Percentiles rank a stretch among this genome's conserved stretches.
Evolutionary conservation across 2,113 vertebrate species (phyloP).

Genomic region (Pollimyrus isidori): DNA sequence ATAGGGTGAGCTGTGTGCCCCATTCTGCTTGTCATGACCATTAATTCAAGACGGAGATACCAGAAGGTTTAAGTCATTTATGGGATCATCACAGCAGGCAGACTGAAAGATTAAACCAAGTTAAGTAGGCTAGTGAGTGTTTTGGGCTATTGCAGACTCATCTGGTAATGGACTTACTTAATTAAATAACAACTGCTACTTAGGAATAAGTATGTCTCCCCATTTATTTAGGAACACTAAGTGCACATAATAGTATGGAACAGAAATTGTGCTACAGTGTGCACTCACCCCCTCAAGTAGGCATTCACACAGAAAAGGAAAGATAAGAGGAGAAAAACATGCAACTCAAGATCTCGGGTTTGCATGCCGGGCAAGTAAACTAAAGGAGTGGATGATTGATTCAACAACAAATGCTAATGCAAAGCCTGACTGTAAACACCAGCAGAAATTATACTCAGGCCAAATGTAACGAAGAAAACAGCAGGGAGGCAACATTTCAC

Average conservation of each 20-base stretch:
- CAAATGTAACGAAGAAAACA: not conserved
- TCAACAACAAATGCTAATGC: not conserved
- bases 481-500: not conserved
- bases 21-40: not conserved
- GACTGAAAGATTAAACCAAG: not conserved
- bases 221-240: not conserved
- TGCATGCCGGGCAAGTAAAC: not conserved
- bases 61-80: not conserved
- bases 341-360: not conserved
- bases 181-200: not conserved
- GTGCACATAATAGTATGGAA: not conserved
- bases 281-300: not conserved
- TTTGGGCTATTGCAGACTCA: not conserved
- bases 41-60: not conserved
- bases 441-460: not conserved
- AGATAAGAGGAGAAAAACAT: not conserved
- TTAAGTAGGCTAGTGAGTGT: not conserved
- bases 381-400: not conserved
- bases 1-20: not conserved
- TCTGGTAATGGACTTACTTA: not conserved
- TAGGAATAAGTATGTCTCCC: not conserved
- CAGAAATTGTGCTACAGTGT: not conserved
- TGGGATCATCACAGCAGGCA: not conserved
- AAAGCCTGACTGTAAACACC: not conserved
- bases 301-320: not conserved